Conservation (phyloP, 2,888 invertebrate genomes). For the Cantharis rufa region DNA sequence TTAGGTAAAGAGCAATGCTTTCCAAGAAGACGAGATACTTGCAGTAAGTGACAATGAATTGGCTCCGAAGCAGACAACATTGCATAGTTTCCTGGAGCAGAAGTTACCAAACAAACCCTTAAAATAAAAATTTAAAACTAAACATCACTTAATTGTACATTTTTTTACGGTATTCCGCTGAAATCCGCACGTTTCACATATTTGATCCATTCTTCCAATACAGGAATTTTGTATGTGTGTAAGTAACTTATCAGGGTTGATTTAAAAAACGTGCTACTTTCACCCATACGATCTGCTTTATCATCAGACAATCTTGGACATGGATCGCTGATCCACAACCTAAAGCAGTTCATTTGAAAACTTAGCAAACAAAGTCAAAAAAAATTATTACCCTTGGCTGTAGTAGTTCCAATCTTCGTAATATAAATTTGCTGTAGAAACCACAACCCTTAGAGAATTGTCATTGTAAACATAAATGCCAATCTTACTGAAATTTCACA, state of each 20-base stretch:
- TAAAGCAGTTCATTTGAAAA: slow-evolving; percentile 47
- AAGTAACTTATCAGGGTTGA: slow-evolving; percentile 77
- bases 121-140: slow-evolving; percentile 29
- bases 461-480: slow-evolving; percentile 84
- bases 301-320: slow-evolving; percentile 68
- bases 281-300: slow-evolving; percentile 64
- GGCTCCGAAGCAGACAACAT: background rate
- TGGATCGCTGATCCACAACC: slow-evolving; percentile 86
- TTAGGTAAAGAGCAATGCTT: slow-evolving; percentile 63
- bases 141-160: background rate
- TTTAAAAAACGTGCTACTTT: slow-evolving; percentile 85
- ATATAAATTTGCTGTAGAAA: slow-evolving; percentile 92
- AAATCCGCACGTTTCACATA: slow-evolving; percentile 80
- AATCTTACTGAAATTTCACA: slow-evolving; percentile 71
- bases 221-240: slow-evolving; percentile 69
- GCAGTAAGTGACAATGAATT: slow-evolving; percentile 57
- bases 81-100: slow-evolving; percentile 79
- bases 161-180: slow-evolving; percentile 72
- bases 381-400: slow-evolving; percentile 75
- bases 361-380: background rate
- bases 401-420: slow-evolving; percentile 92
- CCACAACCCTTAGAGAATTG: slow-evolving; percentile 79
- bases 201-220: slow-evolving; percentile 73
- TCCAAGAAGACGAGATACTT: slow-evolving; percentile 66
- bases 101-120: slow-evolving; percentile 85